Evolutionary conservation across 2,797 vertebrate species (phyloP), one percentile per base, ranked within the genome.

Genomic region (Sebastes miniatus): DNA sequence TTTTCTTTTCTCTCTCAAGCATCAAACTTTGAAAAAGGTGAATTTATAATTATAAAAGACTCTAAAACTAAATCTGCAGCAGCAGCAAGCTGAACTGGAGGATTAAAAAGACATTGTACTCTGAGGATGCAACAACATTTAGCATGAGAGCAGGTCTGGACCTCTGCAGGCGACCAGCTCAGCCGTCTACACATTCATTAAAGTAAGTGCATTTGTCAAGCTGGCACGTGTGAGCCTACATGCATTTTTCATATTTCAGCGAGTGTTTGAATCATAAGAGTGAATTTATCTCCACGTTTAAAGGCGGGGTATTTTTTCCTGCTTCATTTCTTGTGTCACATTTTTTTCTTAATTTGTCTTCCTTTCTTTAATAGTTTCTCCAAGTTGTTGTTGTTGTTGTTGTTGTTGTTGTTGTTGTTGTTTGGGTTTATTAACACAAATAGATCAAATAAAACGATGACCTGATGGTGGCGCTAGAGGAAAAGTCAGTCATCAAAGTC

Each of bases 221-320:
- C 65, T 79, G 65, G 36, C 20, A 62, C 5, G 0, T 54, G 18
- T 25, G 25, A 79, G 56, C 22, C 59, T 76, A 57, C 27, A 20
- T 54, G 32, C n/a, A 29, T 36, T 56, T 39, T 22, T 79, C 13
- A 65, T 73, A 32, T 58, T 68, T 73, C 56, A 71, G 39, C 57
- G 27, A 73, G 39, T 27, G 52, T 36, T 54, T 79, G 25, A 76
- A 73, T 76, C 73, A 64, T n/a, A 5, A 43, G 20, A 64, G 73
- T 77, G 73, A 59, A 71, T 78, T 71, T 54, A 77, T 69, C 12
- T 68, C 61, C 57, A 71, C 58, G 64, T 64, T 81, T 81, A 76
- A 74, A 80, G 63, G 68, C 10, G 69, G 71, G 66, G 65, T 77
- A 54, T 36, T 36, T 65, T 73, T 24, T 34, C 16, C 34, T 20